These are phyloP conservation scores for Tridacna crocea DNA, from an alignment of 2,888 invertebrate genomes.

Conservation along the genomic window DNA sequence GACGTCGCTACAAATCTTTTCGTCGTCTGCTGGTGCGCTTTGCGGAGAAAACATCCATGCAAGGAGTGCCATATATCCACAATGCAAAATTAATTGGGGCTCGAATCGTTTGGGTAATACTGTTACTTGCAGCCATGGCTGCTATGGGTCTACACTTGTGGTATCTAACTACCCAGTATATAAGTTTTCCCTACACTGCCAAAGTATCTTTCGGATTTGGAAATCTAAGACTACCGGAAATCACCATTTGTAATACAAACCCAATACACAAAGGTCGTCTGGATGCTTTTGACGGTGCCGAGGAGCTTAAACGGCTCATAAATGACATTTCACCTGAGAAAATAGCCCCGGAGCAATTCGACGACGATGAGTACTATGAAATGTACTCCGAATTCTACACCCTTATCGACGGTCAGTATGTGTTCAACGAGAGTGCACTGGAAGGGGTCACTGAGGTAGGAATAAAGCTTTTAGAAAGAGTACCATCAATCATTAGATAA, in stretches of 20 bases:
- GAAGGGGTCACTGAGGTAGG: conserved; percentile 3
- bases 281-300: conserved; percentile 17
- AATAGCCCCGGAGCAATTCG: conserved; percentile 44
- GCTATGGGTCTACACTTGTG: conserved; percentile 65
- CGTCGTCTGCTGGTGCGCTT: conserved; percentile 59
- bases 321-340: conserved; percentile 42
- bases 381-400: neutral
- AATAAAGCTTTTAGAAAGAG: neutral
- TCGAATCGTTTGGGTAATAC: conserved; percentile 62
- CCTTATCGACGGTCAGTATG: conserved; percentile 1
- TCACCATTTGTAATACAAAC: conserved; percentile 66
- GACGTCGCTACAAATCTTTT: conserved; percentile 29
- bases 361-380: conserved; percentile 12
- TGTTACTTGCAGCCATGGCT: conserved; percentile 56
- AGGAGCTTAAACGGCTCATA: conserved; percentile 35
- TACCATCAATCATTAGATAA: too few species aligned
- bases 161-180: conserved; percentile 60
- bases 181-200: conserved; percentile 61
- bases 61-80: conserved; percentile 69
- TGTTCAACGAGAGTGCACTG: neutral
- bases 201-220: conserved; percentile 55
- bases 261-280: conserved; percentile 39
- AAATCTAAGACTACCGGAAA: conserved; percentile 53
- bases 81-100: conserved; percentile 58
- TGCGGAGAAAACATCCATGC: conserved; percentile 73